Base-by-base conservation (phyloP, 2,113 vertebrate genomes). In the Lethenteron reissneri region DNA sequence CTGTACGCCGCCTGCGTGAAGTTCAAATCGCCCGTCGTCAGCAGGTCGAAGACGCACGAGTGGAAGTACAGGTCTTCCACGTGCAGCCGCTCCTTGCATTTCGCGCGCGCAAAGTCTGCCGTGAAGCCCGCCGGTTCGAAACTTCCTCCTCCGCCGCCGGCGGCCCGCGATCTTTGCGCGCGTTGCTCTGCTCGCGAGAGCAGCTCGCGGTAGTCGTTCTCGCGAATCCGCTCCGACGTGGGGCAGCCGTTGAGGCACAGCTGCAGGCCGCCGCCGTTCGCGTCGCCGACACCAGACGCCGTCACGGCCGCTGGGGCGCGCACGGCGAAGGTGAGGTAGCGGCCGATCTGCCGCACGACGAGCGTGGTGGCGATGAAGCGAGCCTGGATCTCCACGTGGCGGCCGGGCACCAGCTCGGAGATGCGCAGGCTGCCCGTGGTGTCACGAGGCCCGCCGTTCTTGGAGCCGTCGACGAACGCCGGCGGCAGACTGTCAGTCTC, bases 1-100 rank as follows among this genome's bases (percentile, higher is more conserved):
- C 92, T 95, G 78, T 89, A 97, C 77, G 92, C 92, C n/a, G 92
- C 92, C 81, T 94, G 83, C 19, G 90, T 95, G 81, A 97, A 97
- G 84, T 94, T 92, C 77, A 92, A 83, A 1, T 97, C 92, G 0
- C 92, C 92, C 0, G 92, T 95, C 19, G 89, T 94, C 59, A 97
- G 83, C 56, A 97, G 89, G 77, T 97, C 92, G 1, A 97, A 97
- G 76, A 97, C 86, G 9, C 92, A 97, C 68, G 92, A 95, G 75
- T 97, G 88, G 75, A 91, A 97, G 78, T 97, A 97, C 71, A 97
- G 80, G 78, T 97, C 92, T 81, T 97, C 89, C 75, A 97, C 88
- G 0, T 90, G 91, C 73, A 97, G 87, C 74, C 86, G 85, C 77
- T 95, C 90, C 78, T 86, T 87, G 79, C 92, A 97, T 80, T 87